Evolutionary conservation across 2,888 invertebrate genomes (phyloP), one percentile per base, ranked within the genome.

Genomic region (Amphipyra berbera): DNA sequence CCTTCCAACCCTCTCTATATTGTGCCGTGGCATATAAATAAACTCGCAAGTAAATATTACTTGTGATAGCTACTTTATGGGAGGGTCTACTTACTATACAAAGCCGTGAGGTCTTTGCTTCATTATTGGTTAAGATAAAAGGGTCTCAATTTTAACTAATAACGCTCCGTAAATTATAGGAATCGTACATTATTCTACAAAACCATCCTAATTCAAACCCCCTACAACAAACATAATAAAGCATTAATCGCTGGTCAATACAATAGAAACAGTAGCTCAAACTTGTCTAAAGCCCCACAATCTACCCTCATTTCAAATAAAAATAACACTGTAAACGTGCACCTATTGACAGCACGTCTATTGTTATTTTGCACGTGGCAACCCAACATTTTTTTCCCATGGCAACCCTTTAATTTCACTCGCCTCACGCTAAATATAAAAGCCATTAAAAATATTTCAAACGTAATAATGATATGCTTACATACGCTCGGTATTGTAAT

Each of bases 321-420:
- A 37, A 66, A 57, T 63, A 72, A 52, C 65, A 60, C 57, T 41
- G 30, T 76, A 54, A 77, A 78, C 60, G 58, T 61, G 55, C 56
- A 59, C 50, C 63, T 64, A 76, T 78, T 78, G 69, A 77, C 61
- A 68, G 45, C 37, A 35, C 33, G 37, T 27, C 74, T 59, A 78
- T 86, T 86, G 84, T 86, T 74, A 71, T 69, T 76, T 79, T 83
- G 83, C 85, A 87, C 87, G 87, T 87, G 87, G 76, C 62, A 67
- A 67, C 63, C 10, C 49, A 33, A 63, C 54, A 48, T 56, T 47
- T 63, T 57, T 72, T 76, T 83, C 82, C 78, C 84, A 83, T 76
- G 67, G 62, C 53, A 76, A 79, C 78, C 80, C 81, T 78, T 73
- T 71, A 70, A 61, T 76, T 75, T 64, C 59, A 63, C 57, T 61